A percentile compares a stretch with the other conserved stretches of the same genome.
These are phyloP conservation scores for Ophion costatus DNA, from an alignment of 2,888 invertebrate species.

Conservation along the genomic window DNA sequence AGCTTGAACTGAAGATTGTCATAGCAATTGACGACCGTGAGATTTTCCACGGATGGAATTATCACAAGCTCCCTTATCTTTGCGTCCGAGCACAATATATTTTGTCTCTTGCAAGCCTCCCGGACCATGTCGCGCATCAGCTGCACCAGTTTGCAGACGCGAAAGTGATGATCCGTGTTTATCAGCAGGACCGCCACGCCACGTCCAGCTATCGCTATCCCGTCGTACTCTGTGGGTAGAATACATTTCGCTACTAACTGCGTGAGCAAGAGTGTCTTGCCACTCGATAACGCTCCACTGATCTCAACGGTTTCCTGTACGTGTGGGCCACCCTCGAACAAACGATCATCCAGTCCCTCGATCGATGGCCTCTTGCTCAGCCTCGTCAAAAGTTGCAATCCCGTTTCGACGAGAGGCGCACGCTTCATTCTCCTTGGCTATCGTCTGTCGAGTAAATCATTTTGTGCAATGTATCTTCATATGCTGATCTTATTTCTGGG, in stretches of 20 bases:
- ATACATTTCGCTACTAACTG: conserved; percentile 84
- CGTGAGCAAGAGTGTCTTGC: conserved; percentile 84
- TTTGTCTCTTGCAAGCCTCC: conserved; percentile 67
- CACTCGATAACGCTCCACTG: conserved; percentile 82
- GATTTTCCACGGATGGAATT: conserved; percentile 77
- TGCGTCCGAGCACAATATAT: conserved; percentile 53
- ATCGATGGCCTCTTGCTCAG: conserved; percentile 83
- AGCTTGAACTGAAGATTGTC: conserved; percentile 80
- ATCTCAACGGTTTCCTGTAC: conserved; percentile 84
- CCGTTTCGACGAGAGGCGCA: conserved; percentile 84
- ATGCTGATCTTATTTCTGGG: neutral
- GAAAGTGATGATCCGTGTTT: conserved; percentile 85
- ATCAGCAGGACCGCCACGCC: conserved; percentile 83
- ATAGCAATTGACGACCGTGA: conserved; percentile 82
- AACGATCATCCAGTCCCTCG: conserved; percentile 83
- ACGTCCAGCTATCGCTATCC: conserved; percentile 81
- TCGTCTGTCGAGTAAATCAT: neutral
- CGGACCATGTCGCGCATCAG: conserved; percentile 79
- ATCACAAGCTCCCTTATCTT: conserved; percentile 71
- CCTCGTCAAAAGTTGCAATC: conserved; percentile 86
- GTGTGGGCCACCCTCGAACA: conserved; percentile 83
- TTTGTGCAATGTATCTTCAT: neutral
- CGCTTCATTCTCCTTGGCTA: conserved; percentile 21
- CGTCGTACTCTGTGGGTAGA: conserved; percentile 78
- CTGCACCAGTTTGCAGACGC: conserved; percentile 79